These are phyloP conservation scores for Trochalopteron elliotii DNA, from an alignment of 2,113 vertebrate genomes.

Conservation along the genomic window DNA sequence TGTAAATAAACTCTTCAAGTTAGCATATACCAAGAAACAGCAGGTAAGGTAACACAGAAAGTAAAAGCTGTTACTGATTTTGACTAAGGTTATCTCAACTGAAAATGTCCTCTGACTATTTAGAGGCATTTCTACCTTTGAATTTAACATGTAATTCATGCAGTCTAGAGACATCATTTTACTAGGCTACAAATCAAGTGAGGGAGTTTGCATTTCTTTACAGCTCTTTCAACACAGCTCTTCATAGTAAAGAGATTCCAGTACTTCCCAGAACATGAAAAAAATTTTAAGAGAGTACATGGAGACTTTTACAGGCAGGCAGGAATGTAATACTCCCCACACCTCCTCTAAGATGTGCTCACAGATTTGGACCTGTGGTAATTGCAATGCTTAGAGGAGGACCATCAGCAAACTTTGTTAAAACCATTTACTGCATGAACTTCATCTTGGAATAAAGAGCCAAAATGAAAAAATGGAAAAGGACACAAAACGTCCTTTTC, in stretches of 20 bases:
- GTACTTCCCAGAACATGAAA: neutral
- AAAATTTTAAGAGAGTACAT: neutral
- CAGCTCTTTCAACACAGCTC: neutral
- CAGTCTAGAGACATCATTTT: neutral
- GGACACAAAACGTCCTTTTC: neutral
- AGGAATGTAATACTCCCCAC: neutral
- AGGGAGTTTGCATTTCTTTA: neutral
- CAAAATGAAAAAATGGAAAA: neutral
- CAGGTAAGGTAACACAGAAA: neutral
- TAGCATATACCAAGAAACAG: neutral
- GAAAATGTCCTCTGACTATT: neutral
- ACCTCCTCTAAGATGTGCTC: neutral
- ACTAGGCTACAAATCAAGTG: neutral
- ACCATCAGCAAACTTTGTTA: neutral
- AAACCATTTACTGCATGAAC: neutral
- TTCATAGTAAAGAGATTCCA: neutral
- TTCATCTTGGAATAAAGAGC: neutral
- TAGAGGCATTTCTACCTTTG: neutral
- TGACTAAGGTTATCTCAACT: neutral
- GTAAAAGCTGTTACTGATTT: neutral
- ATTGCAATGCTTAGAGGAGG: neutral
- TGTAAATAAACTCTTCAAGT: neutral
- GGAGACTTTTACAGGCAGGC: neutral
- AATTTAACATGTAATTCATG: neutral
- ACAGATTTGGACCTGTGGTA: neutral